A percentile compares a stretch with the other conserved stretches of the same genome.
Evolutionary conservation across 2,888 invertebrate genomes (phyloP).

Genomic region (Idaea straminata): DNA sequence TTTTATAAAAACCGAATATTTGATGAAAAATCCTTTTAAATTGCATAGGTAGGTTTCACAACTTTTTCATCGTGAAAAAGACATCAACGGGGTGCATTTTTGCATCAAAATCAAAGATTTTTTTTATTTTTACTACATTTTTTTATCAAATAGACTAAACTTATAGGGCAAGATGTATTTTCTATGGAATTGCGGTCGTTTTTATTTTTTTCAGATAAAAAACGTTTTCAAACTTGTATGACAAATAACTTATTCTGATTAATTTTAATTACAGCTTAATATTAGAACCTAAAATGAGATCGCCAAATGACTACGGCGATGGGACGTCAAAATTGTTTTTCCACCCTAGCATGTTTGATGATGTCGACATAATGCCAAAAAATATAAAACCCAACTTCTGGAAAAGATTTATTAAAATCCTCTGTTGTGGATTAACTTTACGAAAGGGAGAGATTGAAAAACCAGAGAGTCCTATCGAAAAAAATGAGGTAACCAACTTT

Average conservation of each 20-base stretch:
- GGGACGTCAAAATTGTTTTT: slow-evolving; percentile 32
- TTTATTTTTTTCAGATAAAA: too few relatives aligned
- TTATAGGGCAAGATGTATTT: too few relatives aligned
- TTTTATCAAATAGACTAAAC: too few relatives aligned
- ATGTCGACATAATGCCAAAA: slow-evolving; percentile 11
- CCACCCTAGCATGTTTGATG: slow-evolving; percentile 33
- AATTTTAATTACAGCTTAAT: slow-evolving; percentile 50
- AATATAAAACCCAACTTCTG: slow-evolving; percentile 14
- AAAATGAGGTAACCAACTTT: not conserved
- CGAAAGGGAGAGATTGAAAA: slow-evolving; percentile 23
- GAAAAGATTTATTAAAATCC: slow-evolving; percentile 20
- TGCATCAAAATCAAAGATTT: too few relatives aligned
- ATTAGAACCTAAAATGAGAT: slow-evolving; percentile 61
- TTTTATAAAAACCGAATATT: too few relatives aligned
- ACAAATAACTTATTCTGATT: not conserved
- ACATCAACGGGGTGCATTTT: too few relatives aligned
- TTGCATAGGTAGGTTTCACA: too few relatives aligned
- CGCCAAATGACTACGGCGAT: slow-evolving; percentile 50
- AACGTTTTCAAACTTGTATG: too few relatives aligned
- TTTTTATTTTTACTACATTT: too few relatives aligned
- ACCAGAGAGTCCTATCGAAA: not conserved
- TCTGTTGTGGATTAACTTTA: slow-evolving; percentile 25
- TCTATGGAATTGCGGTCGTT: too few relatives aligned
- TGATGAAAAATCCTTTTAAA: too few relatives aligned
- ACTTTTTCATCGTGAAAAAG: too few relatives aligned